These are phyloP conservation scores for Prionailurus bengalensis DNA, from an alignment of 2,113 vertebrate genomes.

Conservation along the genomic window DNA sequence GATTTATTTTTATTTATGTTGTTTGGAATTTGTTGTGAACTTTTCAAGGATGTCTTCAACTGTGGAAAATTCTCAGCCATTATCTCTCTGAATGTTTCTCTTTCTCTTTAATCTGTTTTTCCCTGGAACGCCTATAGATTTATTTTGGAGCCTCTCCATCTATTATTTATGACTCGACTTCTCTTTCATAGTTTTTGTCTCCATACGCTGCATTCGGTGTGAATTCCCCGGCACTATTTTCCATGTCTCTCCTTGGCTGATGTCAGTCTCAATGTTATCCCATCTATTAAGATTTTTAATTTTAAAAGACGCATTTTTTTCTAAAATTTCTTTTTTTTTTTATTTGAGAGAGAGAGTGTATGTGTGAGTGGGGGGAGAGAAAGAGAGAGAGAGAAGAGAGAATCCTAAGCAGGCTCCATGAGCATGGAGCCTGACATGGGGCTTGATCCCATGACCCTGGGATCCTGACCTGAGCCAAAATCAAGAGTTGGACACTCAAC, in stretches of 20 bases:
- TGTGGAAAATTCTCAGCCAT: constrained; percentile 12
- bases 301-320: neutral
- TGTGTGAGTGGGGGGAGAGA: too few relatives aligned
- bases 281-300: neutral
- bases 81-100: constrained; percentile 36
- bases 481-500: too few relatives aligned
- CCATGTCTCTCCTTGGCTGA: neutral
- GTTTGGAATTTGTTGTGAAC: neutral
- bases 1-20: constrained; percentile 1
- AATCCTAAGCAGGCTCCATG: too few relatives aligned
- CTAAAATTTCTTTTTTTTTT: neutral
- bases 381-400: too few relatives aligned
- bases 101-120: neutral
- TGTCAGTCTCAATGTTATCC: neutral
- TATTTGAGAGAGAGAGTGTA: too few relatives aligned
- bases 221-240: neutral
- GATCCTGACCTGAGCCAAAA: too few relatives aligned
- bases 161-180: constrained; percentile 14
- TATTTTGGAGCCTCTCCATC: neutral
- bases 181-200: neutral
- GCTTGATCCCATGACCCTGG: too few relatives aligned
- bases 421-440: too few relatives aligned
- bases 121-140: neutral
- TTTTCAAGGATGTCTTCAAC: constrained; percentile 41
- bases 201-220: neutral